phyloP scores from a whole-genome alignment of 2,888 invertebrate genomes.

The Galeruca laticollis region DNA sequence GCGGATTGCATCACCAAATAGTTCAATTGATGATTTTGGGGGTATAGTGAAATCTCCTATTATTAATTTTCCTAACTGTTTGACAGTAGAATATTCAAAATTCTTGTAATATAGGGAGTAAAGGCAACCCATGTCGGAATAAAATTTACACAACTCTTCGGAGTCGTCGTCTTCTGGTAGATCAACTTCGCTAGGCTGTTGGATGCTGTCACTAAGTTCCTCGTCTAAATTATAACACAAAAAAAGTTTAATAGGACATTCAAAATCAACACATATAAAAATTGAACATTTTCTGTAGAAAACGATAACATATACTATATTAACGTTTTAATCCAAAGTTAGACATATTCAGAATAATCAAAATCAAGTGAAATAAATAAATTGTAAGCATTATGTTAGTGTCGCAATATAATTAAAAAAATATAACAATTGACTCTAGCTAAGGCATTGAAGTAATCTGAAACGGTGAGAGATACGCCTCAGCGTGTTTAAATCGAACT shows the following conservation, averaged over 20 bases:
- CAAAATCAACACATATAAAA: neutral
- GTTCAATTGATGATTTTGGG: slow-evolving; percentile 62
- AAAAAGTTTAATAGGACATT: neutral
- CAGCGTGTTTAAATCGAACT: too few species aligned
- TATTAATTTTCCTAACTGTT: slow-evolving; percentile 65
- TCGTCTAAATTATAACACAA: neutral
- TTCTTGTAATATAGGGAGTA: slow-evolving; percentile 71
- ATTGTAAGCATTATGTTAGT: too few species aligned
- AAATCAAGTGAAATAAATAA: too few species aligned
- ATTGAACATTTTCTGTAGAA: too few species aligned
- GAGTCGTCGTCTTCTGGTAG: slow-evolving; percentile 61
- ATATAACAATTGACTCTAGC: too few species aligned
- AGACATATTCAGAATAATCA: too few species aligned
- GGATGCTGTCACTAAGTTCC: neutral
- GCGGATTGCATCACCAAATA: slow-evolving; percentile 62
- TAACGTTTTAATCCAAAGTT: too few species aligned
- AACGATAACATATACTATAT: too few species aligned
- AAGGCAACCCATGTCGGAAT: slow-evolving; percentile 71
- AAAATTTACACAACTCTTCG: slow-evolving; percentile 64
- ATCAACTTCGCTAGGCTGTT: neutral
- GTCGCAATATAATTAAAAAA: too few species aligned
- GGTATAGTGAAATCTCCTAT: slow-evolving; percentile 64
- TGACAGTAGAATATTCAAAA: slow-evolving; percentile 70
- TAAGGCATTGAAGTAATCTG: too few species aligned
- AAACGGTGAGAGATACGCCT: too few species aligned